Percentiles rank a stretch among this genome's conserved stretches.
Conservation (phyloP, 2,888 invertebrate species). For the Tetragonula carbonaria region DNA sequence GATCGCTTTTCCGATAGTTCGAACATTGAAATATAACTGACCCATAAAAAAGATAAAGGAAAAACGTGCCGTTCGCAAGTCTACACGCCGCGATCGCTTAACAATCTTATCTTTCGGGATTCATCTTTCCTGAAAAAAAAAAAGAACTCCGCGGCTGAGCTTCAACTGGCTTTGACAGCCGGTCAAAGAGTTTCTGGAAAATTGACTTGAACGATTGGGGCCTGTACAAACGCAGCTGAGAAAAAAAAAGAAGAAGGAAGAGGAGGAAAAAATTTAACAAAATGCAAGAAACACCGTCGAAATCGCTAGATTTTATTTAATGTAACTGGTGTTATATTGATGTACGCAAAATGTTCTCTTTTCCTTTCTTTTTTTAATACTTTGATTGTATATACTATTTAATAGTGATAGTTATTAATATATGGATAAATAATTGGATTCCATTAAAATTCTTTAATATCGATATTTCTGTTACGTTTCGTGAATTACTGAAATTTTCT, state of each 20-base stretch:
- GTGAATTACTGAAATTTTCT: too few species aligned
- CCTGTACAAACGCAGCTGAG: background rate
- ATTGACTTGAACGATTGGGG: background rate
- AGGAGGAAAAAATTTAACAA: background rate
- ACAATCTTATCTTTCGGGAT: slow-evolving; percentile 23
- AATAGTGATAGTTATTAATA: too few species aligned
- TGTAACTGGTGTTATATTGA: too few species aligned
- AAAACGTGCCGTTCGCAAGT: slow-evolving; percentile 29
- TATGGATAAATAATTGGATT: too few species aligned
- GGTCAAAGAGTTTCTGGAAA: background rate
- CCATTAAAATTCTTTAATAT: too few species aligned
- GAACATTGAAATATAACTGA: slow-evolving; percentile 48
- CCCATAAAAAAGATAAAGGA: slow-evolving; percentile 28
- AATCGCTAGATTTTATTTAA: too few species aligned
- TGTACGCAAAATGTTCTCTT: too few species aligned
- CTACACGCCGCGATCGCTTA: slow-evolving; percentile 27
- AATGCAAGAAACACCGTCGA: too few species aligned
- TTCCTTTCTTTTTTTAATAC: too few species aligned
- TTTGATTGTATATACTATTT: too few species aligned
- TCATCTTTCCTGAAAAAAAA: background rate
- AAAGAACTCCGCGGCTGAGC: background rate
- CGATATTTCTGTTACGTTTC: too few species aligned
- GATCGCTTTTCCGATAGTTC: slow-evolving; percentile 50
- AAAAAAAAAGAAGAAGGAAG: background rate
- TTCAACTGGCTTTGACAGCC: background rate